Evolutionary conservation across 2,797 vertebrate genomes (phyloP), one percentile per base, ranked within the genome.

Genomic region (Phoeniculus purpureus): DNA sequence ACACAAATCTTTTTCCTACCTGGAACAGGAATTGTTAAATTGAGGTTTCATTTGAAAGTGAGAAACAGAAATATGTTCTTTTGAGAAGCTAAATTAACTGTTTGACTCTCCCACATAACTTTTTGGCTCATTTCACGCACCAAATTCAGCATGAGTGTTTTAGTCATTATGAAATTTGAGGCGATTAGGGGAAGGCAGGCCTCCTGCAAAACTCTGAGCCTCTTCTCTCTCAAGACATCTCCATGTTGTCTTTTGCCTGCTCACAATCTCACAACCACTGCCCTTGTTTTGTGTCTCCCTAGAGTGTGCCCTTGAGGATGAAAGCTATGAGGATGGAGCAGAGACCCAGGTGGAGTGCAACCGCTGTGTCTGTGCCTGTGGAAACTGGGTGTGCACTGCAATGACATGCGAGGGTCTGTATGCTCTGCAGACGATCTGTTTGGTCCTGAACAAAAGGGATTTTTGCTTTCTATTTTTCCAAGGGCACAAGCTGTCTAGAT

Each of bases 341-440:
- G 99, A 99, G 97, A 99, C 99, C 6, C 98, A 99, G 95, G 99
- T 99, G 79, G 99, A 99, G 93, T 99, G 99, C 92, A 99, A 99
- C 96, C 98, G 98, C 92, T 99, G 99, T 4, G 99, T 99, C 78
- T 99, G 99, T 61, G 99, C 99, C 80, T 99, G 99, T 15, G 99
- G 99, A 22, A 99, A 99, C 98, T 99, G 99, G 99, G 99, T 99
- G 93, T 99, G 99, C 98, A 99, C 99, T 4, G 99, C 99, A 26
- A 99, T 99, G 99, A 99, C 98, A 2, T 99, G 99, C 91, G 98
- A 98, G 2, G 99, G 99, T 99, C 96, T 2, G 97, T 90, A 60
- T 9, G 68, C 55, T 67, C 37, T 66, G 45, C 32, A 58, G 10
- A 27, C 43, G 59, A 20, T 34, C n/a, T 11, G 1, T 32, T 55